Base-by-base conservation (phyloP, 2,113 vertebrate species). In the Pogonocichla stellata region DNA sequence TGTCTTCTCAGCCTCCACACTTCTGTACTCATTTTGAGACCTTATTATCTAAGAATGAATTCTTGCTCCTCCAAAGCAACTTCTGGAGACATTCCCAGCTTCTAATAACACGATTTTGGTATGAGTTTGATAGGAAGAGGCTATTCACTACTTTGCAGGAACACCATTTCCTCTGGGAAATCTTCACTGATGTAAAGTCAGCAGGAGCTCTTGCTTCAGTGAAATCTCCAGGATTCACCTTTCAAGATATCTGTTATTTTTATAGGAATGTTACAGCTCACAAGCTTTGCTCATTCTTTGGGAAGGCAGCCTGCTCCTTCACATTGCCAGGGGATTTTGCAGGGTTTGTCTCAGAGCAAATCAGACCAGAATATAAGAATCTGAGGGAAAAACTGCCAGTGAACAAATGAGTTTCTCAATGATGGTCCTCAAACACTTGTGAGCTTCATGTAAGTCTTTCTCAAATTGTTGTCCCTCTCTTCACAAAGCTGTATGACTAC, bases 381-480 rank as follows among this genome's bases (percentile, higher is more conserved):
- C 95, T 7, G 96, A 97, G 60, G 93, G 80, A 9, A 95, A 93
- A 83, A 80, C 78, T 48, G 92, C 74, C 56, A 97, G 33, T 45
- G 97, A 97, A 77, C 40, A 92, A 71, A 97, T 83, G 48, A 97
- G 47, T 88, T 97, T 97, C 92, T 96, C 93, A 65, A 80, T 86
- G 36, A 98, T 97, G 7, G 48, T 93, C 90, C 95, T 97, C 96
- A 98, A 92, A 91, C 95, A 96, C 66, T 96, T 81, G 26, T 97
- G 92, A 28, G 92, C 95, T 80, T 92, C 90, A 29, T 62, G 67
- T 87, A 98, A 80, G 77, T 97, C 95, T 90, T 94, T 97, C 75
- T 98, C 95, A 92, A 97, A 92, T 31, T 88, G 81, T 61, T 96
- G 92, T 75, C 78, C 92, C 53, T 98, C 90, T 14, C 66, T 94